Evolutionary conservation across 1,140 invertebrate species (phyloP).

Genomic region (Sminthurinus signatus): DNA sequence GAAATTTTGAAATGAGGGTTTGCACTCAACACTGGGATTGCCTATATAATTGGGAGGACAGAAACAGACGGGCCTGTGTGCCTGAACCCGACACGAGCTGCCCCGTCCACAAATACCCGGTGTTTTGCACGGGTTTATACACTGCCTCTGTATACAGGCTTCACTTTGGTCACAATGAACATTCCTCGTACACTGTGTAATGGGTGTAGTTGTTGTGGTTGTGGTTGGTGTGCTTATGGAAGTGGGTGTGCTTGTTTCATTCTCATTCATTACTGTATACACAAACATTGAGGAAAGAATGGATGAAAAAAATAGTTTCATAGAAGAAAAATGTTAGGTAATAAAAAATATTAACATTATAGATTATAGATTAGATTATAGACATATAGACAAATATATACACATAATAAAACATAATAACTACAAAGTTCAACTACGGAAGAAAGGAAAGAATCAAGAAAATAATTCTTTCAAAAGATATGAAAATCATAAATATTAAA

Average conservation of each 20-base stretch:
- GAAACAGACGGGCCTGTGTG: slow-evolving; percentile 50
- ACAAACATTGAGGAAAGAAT: slow-evolving; percentile 16
- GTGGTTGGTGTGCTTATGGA: slow-evolving; percentile 42
- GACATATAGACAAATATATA: too few relatives aligned
- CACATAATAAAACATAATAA: too few relatives aligned
- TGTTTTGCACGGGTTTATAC: slow-evolving; percentile 58
- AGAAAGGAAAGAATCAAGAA: too few relatives aligned
- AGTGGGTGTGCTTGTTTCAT: slow-evolving; percentile 30
- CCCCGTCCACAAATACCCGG: slow-evolving; percentile 51
- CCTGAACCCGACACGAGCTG: slow-evolving; percentile 53
- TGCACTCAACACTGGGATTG: slow-evolving; percentile 36
- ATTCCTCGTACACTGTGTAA: slow-evolving; percentile 52
- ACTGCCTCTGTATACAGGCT: slow-evolving; percentile 58
- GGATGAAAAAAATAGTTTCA: neutral
- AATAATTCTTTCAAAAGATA: too few relatives aligned
- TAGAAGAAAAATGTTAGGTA: too few relatives aligned
- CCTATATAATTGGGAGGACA: slow-evolving; percentile 43
- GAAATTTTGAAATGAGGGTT: neutral
- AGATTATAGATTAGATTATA: too few relatives aligned
- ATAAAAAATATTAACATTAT: too few relatives aligned
- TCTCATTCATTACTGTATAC: too few relatives aligned
- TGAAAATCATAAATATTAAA: too few relatives aligned
- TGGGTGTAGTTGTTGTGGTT: slow-evolving; percentile 43
- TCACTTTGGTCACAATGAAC: slow-evolving; percentile 59
- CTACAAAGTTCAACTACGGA: too few relatives aligned